phyloP scores from a whole-genome alignment of 2,888 invertebrate genomes.

The Boloria euphrosyne region DNA sequence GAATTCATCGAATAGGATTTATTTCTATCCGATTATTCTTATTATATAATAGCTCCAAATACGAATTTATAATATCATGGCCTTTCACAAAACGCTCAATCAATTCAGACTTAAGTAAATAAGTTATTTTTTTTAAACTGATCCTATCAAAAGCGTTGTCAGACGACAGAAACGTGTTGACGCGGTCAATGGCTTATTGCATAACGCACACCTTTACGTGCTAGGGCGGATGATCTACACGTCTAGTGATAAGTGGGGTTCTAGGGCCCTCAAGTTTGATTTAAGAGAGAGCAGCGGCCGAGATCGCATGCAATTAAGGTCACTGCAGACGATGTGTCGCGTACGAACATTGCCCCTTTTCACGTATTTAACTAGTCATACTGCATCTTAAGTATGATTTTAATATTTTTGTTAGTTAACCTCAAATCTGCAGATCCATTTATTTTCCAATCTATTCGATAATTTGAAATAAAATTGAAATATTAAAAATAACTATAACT shows the following conservation, averaged over 20 bases:
- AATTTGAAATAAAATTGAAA: background rate
- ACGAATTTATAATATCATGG: constrained; percentile 44
- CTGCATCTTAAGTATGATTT: constrained; percentile 40
- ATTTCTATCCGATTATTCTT: constrained; percentile 16
- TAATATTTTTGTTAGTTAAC: constrained; percentile 6
- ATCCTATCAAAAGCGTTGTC: constrained; percentile 54
- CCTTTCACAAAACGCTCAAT: constrained; percentile 59
- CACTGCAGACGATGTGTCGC: constrained; percentile 69
- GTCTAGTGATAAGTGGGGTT: constrained; percentile 69
- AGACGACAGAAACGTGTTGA: constrained; percentile 54
- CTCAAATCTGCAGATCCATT: constrained; percentile 3
- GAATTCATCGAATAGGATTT: constrained; percentile 2
- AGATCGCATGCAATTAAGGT: constrained; percentile 75
- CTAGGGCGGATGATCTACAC: constrained; percentile 64
- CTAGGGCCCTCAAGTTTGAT: constrained; percentile 78
- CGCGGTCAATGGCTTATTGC: constrained; percentile 72
- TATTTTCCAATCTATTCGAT: too few species aligned
- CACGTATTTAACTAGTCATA: constrained; percentile 46
- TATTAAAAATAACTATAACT: background rate
- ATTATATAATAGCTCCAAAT: constrained; percentile 25
- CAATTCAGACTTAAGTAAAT: constrained; percentile 51
- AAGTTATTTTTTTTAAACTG: constrained; percentile 41
- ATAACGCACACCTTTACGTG: constrained; percentile 64
- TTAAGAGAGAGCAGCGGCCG: constrained; percentile 79
- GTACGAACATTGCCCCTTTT: constrained; percentile 51